These are phyloP conservation scores for Macrophya annulata DNA, from an alignment of 2,888 invertebrate genomes.

Conservation along the genomic window DNA sequence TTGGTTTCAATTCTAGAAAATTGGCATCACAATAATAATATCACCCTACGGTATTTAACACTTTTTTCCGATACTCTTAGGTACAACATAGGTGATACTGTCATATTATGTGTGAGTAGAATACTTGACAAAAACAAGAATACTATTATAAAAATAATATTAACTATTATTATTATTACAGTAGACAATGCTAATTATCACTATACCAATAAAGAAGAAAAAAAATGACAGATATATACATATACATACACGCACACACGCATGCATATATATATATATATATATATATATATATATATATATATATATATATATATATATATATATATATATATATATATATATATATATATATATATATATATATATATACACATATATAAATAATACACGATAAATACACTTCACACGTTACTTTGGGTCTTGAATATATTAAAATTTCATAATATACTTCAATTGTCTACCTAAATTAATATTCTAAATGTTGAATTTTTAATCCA, in stretches of 20 bases:
- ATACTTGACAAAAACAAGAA: constrained; percentile 55
- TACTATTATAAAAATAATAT: constrained; percentile 55
- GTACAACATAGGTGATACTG: constrained; percentile 54
- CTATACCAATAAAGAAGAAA: constrained; percentile 47
- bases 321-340: constrained; percentile 17
- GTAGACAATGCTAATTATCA: constrained; percentile 52
- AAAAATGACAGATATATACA: constrained; percentile 33
- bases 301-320: constrained; percentile 21
- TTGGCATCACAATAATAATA: background rate
- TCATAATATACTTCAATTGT: constrained; percentile 43
- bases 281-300: constrained; percentile 23
- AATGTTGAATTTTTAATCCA: background rate
- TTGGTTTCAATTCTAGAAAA: background rate
- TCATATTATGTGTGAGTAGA: constrained; percentile 56
- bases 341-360: constrained; percentile 23
- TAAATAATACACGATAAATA: constrained; percentile 49
- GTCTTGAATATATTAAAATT: constrained; percentile 17
- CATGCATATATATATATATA: constrained; percentile 17
- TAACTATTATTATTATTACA: constrained; percentile 44
- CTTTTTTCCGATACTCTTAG: constrained; percentile 46
- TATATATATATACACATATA: constrained; percentile 26
- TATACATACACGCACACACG: constrained; percentile 5
- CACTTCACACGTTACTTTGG: constrained; percentile 43
- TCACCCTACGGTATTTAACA: constrained; percentile 27
- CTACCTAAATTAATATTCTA: constrained; percentile 18